Evolutionary conservation across 53 echinoderm and acorn worm species (phyloP).

Genomic region (Apostichopus leukothele): DNA sequence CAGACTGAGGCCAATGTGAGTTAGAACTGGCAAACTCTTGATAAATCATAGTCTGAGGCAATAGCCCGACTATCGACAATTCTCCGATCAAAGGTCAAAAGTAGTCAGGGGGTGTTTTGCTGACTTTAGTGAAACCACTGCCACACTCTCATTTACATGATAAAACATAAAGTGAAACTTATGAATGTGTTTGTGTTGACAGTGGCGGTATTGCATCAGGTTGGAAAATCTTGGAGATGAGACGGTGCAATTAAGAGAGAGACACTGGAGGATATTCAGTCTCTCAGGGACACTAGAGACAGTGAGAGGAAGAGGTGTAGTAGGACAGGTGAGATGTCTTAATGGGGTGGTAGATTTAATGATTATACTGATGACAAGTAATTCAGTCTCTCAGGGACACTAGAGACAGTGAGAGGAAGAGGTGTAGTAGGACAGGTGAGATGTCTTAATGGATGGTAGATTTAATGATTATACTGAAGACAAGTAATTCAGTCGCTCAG

Average conservation of each 20-base stretch:
- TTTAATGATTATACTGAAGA: too few species aligned
- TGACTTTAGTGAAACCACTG: too few species aligned
- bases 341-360: too few species aligned
- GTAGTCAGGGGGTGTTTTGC: too few species aligned
- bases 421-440: slow-evolving; percentile 93
- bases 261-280: slow-evolving; percentile 97
- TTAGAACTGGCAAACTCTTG: too few species aligned
- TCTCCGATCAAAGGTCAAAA: too few species aligned
- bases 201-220: slow-evolving; percentile 97
- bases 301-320: slow-evolving; percentile 65
- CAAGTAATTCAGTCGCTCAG: neutral
- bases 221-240: slow-evolving; percentile 94
- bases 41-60: too few species aligned
- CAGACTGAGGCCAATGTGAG: too few species aligned
- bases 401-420: slow-evolving; percentile 21
- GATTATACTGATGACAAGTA: too few species aligned
- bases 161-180: neutral
- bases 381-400: neutral
- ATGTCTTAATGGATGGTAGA: too few species aligned
- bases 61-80: too few species aligned
- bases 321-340: slow-evolving; percentile 73
- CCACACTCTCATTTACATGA: too few species aligned
- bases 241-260: slow-evolving; percentile 89
- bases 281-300: slow-evolving; percentile 70
- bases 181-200: neutral